phyloP scores from a whole-genome alignment of 2,113 vertebrate species.

The Malurus elegans region DNA sequence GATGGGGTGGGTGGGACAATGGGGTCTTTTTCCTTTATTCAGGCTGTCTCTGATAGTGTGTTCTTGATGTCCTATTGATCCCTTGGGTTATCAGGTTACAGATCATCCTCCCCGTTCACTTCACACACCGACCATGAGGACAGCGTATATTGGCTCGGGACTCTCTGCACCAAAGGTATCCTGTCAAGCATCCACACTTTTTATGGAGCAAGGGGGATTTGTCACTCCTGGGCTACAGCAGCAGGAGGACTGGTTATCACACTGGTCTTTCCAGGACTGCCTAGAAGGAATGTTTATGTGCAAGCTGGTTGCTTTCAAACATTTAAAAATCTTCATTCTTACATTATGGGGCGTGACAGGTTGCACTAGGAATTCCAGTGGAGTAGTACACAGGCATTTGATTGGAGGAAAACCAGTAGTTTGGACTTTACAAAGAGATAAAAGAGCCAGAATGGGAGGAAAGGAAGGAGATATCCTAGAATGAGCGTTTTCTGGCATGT shows the following conservation, averaged over 20 bases:
- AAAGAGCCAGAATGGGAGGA: neutral
- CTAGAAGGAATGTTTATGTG: neutral
- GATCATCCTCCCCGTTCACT: slow-evolving; percentile 81
- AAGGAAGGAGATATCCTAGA: neutral
- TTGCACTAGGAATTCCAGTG: neutral
- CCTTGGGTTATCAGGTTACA: slow-evolving; percentile 76
- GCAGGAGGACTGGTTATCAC: neutral
- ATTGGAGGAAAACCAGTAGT: neutral
- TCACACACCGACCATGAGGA: slow-evolving; percentile 90
- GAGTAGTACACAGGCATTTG: neutral
- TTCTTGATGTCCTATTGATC: slow-evolving; percentile 16
- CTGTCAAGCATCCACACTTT: neutral
- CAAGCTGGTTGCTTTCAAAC: neutral
- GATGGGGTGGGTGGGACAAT: neutral
- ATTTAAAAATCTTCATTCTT: neutral
- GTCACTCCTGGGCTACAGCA: neutral
- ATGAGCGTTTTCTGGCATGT: neutral
- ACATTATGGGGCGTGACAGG: neutral
- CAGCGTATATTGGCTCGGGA: slow-evolving; percentile 84
- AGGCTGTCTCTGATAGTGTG: neutral
- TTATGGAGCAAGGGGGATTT: neutral
- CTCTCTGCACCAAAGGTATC: slow-evolving; percentile 86
- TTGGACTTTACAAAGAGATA: neutral
- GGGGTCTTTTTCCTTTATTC: neutral
- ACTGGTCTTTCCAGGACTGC: neutral